Evolutionary conservation across 2,888 invertebrate species (phyloP), one percentile per base, ranked within the genome.

Genomic region (Drosophila sordidula): DNA sequence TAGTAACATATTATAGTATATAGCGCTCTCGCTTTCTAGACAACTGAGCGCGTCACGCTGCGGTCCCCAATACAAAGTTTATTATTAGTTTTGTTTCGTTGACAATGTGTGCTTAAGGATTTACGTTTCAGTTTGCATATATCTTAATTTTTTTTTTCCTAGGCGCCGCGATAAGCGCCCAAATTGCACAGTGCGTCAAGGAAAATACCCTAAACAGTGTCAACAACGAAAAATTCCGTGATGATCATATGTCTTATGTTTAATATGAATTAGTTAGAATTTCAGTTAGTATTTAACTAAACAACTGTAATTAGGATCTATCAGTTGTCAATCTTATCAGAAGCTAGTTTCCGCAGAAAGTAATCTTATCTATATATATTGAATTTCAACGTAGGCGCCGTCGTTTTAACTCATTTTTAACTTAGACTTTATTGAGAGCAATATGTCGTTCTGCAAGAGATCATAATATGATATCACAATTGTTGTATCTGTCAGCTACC

Each of bases 1-100:
- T 16, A 32, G 11, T 32, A 32, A 29, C 41, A 42, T 29, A n/a
- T 9, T n/a, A 26, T 63, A 22, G 4, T 38, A 56, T 49, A 32
- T 39, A n/a, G 14, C 12, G 72, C 77, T 73, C n/a, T 76, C 57
- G 66, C 41, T 76, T 71, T 72, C 18, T 11, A 49, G 6, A 41
- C n/a, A 50, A 16, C 11, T 5, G 3, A 39, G 16, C 54, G 67
- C 74, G 78, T 74, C 74, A 74, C 49, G 67, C 62, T 78, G 74
- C 74, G 55, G 75, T 52, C 41, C 45, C 58, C 71, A 62, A 75
- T 70, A 57, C 34, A 38, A 41, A 45, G 49, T 57, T 47, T 55
- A 65, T 65, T 69, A 54, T 65, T 57, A 57, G 57, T 70, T 65
- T 62, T 45, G 22, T 18, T 50, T 29, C 5, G 3, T 47, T 42